Conservation (phyloP, 2,797 vertebrate genomes). For the Aeoliscus strigatus region DNA sequence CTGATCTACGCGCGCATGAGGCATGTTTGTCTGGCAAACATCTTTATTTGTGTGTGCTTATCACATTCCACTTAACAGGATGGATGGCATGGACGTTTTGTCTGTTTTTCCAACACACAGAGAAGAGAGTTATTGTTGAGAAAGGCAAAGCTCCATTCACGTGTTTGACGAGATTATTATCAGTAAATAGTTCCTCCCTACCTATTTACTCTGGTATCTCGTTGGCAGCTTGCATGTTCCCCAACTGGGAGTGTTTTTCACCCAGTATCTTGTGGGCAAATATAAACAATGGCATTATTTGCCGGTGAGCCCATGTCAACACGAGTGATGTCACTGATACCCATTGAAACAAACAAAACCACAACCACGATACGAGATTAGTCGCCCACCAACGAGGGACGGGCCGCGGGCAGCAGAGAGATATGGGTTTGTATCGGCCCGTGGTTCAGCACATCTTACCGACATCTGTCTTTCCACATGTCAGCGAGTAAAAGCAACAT, state of each 20-base stretch:
- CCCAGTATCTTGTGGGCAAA: conserved; percentile 51
- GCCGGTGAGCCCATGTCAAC: conserved; percentile 56
- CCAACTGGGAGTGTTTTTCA: conserved; percentile 68
- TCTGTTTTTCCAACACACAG: conserved; percentile 15
- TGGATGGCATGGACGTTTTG: not conserved
- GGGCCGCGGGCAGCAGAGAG: conserved; percentile 45
- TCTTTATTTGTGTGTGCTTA: conserved; percentile 2
- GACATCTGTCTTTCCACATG: conserved; percentile 63
- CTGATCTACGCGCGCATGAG: not conserved
- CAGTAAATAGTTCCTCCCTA: conserved; percentile 61
- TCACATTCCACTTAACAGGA: conserved; percentile 4
- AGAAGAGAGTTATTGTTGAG: conserved; percentile 35
- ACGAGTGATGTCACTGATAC: conserved; percentile 68
- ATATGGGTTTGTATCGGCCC: conserved; percentile 19
- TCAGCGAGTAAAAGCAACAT: conserved; percentile 53
- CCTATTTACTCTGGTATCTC: conserved; percentile 62
- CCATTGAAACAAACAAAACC: conserved; percentile 60
- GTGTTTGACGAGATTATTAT: conserved; percentile 71
- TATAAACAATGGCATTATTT: conserved; percentile 68
- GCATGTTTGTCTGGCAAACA: too few relatives aligned
- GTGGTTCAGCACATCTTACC: conserved; percentile 30
- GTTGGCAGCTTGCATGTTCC: conserved; percentile 39
- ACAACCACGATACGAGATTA: conserved; percentile 62
- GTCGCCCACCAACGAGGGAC: conserved; percentile 32
- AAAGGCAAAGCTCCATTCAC: conserved; percentile 39